Base-by-base conservation (phyloP, 2,113 vertebrate genomes). In the Colossoma macropomum region DNA sequence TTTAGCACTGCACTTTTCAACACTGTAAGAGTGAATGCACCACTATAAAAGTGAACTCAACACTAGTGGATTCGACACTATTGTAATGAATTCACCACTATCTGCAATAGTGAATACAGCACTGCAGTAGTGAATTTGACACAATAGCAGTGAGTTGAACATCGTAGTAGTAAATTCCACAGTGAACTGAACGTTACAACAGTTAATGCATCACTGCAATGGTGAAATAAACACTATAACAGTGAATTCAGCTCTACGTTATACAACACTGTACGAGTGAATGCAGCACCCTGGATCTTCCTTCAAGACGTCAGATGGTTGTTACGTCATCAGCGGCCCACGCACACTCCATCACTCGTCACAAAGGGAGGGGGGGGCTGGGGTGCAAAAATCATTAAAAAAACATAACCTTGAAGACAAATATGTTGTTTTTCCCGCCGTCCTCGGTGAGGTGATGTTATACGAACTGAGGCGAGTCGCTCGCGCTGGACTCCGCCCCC, bases 401-500 rank as follows among this genome's bases (percentile, higher is more conserved):
- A 59, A 7, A 59, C 19, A n/a, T n/a, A 8, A 15, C 9, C 16
- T 77, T 25, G n/a, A 8, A 52, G 50, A 17, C 10, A 19, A 5
- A 45, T 45, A 9, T 45, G 41, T 1, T 4, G 41, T 1, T 45
- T 38, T 52, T 52, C 50, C 50, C 50, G 50, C 50, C 50, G 13
- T 19, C 1, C 54, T 21, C 54, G 21, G 21, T 0, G 13, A 23
- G 19, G 21, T 8, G 54, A 0, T 23, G 23, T 30, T 66, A 66
- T 23, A 66, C 19, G 62, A 66, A 4, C 41, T 9, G 60, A 8
- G 60, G n/a, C 9, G 54, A 65, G 45, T 6, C 30, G 13, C n/a
- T 52, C 12, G 72, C 62, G 30, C 69, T 28, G 50, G 84, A 84
- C 70, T 88, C 86, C 65, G 85, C 86, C 84, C 88, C 89, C 45